These are phyloP conservation scores for Lissonota sp. DNA, from an alignment of 2,888 invertebrate genomes.

Conservation along the genomic window DNA sequence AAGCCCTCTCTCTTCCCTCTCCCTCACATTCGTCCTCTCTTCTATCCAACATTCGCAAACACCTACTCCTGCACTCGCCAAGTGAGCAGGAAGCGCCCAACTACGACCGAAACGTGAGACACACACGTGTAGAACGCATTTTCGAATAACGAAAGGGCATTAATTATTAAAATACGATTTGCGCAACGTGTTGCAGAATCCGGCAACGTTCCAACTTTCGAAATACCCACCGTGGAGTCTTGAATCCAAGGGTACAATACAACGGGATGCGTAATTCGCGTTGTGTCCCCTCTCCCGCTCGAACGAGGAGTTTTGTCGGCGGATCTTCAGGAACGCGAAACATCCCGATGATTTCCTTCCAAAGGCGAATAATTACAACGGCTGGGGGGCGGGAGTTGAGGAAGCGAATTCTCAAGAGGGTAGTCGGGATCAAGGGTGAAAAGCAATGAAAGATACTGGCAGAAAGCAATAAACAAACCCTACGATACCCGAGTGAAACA, in stretches of 20 bases:
- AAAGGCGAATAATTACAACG: conserved; percentile 58
- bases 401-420: conserved; percentile 29
- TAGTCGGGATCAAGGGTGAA: conserved; percentile 42
- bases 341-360: conserved; percentile 60
- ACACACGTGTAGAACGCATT: conserved; percentile 34
- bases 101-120: conserved; percentile 14
- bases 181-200: not conserved
- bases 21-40: not conserved
- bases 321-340: conserved; percentile 55
- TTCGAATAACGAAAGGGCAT: conserved; percentile 54
- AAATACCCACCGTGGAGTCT: conserved; percentile 8
- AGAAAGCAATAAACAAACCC: conserved; percentile 41
- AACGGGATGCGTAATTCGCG: conserved; percentile 2
- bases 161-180: conserved; percentile 35
- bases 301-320: conserved; percentile 3
- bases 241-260: conserved; percentile 3
- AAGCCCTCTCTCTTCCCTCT: conserved; percentile 63
- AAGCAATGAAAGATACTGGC: conserved; percentile 60
- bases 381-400: conserved; percentile 17
- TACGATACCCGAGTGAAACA: too few relatives aligned
- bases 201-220: conserved; percentile 5
- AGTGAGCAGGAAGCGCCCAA: conserved; percentile 31
- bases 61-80: conserved; percentile 15
- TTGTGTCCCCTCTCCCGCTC: not conserved
- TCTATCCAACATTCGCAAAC: conserved; percentile 16